A percentile compares a stretch with the other conserved stretches of the same genome.
Evolutionary conservation across 2,888 invertebrate species (phyloP).

Genomic region (Drosophila phalerata): DNA sequence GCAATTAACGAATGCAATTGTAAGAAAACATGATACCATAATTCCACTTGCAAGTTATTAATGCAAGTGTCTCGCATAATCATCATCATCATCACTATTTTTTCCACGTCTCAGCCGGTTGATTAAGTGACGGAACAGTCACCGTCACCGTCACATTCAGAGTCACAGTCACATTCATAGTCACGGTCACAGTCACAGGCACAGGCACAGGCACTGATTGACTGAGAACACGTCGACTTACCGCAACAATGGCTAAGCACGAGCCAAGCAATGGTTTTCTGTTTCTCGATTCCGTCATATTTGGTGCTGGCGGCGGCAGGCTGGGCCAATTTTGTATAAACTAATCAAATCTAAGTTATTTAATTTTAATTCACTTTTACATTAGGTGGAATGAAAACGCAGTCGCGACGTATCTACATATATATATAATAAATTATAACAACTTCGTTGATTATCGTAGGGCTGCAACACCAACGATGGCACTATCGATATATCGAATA

Average conservation of each 20-base stretch:
- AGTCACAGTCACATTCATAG: background rate
- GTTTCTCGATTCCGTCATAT: slow-evolving; percentile 62
- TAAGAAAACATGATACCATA: background rate
- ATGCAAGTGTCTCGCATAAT: background rate
- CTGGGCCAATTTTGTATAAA: slow-evolving; percentile 44
- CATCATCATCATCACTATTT: slow-evolving; percentile 15
- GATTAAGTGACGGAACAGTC: background rate
- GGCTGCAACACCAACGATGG: background rate
- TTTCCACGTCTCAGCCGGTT: slow-evolving; percentile 40
- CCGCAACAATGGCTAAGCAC: slow-evolving; percentile 70
- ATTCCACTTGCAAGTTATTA: background rate
- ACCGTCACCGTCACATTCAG: background rate
- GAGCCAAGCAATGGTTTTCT: slow-evolving; percentile 61
- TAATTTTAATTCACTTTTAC: slow-evolving; percentile 59
- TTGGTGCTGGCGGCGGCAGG: slow-evolving; percentile 41
- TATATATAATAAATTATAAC: slow-evolving; percentile 59
- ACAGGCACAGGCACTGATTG: slow-evolving; percentile 9
- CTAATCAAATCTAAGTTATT: slow-evolving; percentile 47
- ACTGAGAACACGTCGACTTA: slow-evolving; percentile 74
- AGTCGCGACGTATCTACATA: slow-evolving; percentile 64
- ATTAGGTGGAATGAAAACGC: slow-evolving; percentile 64
- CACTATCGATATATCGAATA: background rate
- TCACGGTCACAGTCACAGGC: slow-evolving; percentile 1
- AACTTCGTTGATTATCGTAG: slow-evolving; percentile 58
- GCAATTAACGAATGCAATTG: slow-evolving; percentile 22